These are phyloP conservation scores for Elachura formosa DNA, from an alignment of 2,113 vertebrate species.

Conservation along the genomic window DNA sequence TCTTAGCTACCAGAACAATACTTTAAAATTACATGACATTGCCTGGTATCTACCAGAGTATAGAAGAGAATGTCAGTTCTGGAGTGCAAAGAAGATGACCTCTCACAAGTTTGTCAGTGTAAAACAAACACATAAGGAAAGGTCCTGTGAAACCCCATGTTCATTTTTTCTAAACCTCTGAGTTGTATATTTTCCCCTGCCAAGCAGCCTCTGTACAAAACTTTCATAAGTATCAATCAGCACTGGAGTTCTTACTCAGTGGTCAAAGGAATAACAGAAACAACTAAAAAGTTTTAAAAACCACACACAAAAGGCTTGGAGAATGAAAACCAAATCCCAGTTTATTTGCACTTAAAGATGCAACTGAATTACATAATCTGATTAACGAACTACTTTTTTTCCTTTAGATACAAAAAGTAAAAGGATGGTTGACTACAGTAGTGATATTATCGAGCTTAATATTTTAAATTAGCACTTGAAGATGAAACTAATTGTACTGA, in stretches of 20 bases:
- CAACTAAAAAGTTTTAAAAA: background rate
- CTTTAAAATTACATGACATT: background rate
- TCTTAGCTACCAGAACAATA: background rate
- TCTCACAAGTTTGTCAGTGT: background rate
- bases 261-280: slow-evolving; percentile 37
- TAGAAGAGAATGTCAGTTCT: background rate
- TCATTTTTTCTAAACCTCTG: background rate
- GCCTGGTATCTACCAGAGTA: background rate
- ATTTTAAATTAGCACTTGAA: slow-evolving; percentile 10
- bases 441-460: background rate
- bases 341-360: background rate
- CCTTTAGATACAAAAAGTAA: background rate
- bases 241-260: background rate
- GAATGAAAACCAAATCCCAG: background rate
- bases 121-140: background rate
- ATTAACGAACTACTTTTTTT: background rate
- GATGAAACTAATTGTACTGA: slow-evolving; percentile 35
- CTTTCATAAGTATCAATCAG: background rate
- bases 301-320: background rate
- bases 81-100: background rate
- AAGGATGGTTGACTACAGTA: background rate
- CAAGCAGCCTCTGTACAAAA: background rate
- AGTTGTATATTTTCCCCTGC: background rate
- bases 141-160: background rate
- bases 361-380: slow-evolving; percentile 32